Conservation (phyloP, 2,797 vertebrate genomes). For the Pipistrellus pipistrellus region DNA sequence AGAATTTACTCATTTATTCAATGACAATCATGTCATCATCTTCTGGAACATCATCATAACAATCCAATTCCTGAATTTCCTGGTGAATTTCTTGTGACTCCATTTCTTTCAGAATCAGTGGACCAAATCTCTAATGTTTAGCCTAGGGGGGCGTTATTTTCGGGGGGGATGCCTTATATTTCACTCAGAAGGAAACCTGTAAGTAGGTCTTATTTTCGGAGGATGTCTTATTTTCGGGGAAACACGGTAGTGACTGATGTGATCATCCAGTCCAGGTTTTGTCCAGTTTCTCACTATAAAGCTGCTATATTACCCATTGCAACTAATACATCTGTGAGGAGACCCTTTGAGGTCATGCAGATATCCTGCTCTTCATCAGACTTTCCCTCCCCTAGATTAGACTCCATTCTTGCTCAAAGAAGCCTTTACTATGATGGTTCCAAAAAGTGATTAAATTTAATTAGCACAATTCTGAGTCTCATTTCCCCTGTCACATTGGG, state of each 20-base stretch:
- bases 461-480: background rate
- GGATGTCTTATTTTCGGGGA: no score
- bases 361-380: background rate
- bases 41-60: no score
- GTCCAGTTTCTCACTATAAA: background rate
- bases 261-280: background rate
- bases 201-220: no score
- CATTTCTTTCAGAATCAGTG: no score
- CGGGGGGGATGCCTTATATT: no score
- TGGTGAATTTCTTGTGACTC: no score
- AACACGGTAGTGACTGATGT: background rate
- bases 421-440: background rate
- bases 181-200: no score
- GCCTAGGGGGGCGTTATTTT: no score
- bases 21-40: no score
- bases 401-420: slow-evolving; percentile 7
- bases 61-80: no score
- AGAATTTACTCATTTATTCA: no score
- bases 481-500: background rate
- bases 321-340: background rate
- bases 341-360: background rate
- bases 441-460: background rate
- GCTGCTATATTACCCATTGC: background rate
- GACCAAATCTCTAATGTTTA: no score
- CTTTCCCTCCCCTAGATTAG: background rate